A percentile compares a stretch with the other conserved stretches of the same genome.
Evolutionary conservation across 2,113 vertebrate species (phyloP).

Genomic region (Excalfactoria chinensis): DNA sequence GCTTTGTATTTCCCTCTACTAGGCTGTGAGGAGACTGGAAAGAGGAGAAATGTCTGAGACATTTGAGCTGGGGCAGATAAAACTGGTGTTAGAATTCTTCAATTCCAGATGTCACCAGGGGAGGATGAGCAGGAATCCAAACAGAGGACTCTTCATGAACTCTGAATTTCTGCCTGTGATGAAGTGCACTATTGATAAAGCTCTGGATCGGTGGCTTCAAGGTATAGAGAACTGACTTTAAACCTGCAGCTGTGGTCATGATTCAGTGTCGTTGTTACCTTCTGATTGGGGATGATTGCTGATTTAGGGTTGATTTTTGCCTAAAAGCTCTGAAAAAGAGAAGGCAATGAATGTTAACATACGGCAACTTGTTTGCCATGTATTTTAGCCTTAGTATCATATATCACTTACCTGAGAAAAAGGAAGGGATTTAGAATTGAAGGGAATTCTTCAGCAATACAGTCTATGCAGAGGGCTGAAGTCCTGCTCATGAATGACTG

Average conservation of each 20-base stretch:
- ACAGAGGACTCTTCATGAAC: conserved; percentile 86
- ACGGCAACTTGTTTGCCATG: not conserved
- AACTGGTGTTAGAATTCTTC: conserved; percentile 92
- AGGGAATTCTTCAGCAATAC: too few relatives aligned
- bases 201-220: conserved; percentile 90
- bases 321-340: not conserved
- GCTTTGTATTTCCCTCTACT: not conserved
- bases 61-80: conserved; percentile 94
- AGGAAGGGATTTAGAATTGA: not conserved
- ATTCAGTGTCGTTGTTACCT: not conserved
- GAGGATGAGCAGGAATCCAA: conserved; percentile 73
- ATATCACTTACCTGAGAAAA: not conserved
- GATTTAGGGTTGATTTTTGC: not conserved
- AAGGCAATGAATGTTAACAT: not conserved
- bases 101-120: conserved; percentile 86
- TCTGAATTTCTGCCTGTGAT: conserved; percentile 94
- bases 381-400: not conserved
- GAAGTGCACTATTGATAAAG: conserved; percentile 89
- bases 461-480: not conserved
- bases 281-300: too few relatives aligned
- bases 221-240: conserved; percentile 70
- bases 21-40: conserved; percentile 84
- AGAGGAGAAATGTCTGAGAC: conserved; percentile 85
- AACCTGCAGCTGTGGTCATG: accelerated
- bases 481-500: not conserved